phyloP scores from a whole-genome alignment of 2,888 invertebrate genomes.

The Brachyopa scutellaris region DNA sequence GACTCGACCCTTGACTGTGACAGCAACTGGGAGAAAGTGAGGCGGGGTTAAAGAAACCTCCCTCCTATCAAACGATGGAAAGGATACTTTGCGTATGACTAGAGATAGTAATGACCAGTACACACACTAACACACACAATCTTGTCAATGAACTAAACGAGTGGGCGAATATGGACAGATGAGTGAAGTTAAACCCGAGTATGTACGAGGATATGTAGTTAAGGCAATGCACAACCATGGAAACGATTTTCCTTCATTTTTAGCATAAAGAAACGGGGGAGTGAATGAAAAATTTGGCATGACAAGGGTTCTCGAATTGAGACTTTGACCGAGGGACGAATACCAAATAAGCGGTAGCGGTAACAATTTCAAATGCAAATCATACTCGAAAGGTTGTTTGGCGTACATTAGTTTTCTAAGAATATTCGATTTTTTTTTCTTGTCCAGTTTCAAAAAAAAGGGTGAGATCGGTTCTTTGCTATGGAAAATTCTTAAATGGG shows the following conservation, averaged over 20 bases:
- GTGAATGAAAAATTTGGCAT: slow-evolving; percentile 27
- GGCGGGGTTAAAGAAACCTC: not conserved
- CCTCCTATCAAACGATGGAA: slow-evolving; percentile 2
- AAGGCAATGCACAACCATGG: no score
- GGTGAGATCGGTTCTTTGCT: slow-evolving; percentile 21
- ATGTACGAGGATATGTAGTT: no score
- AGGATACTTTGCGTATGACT: slow-evolving; percentile 46
- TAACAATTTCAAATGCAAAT: slow-evolving; percentile 71
- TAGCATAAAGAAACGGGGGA: not conserved
- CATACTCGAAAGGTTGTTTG: slow-evolving; percentile 55
- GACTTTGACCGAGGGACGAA: slow-evolving; percentile 65
- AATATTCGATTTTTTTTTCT: slow-evolving; percentile 4
- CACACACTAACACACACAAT: slow-evolving; percentile 7
- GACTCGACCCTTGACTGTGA: slow-evolving; percentile 54
- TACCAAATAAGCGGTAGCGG: slow-evolving; percentile 55
- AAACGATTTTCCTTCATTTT: not conserved
- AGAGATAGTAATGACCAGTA: slow-evolving; percentile 47
- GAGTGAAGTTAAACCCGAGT: no score
- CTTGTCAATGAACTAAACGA: slow-evolving; percentile 34
- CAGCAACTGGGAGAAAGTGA: not conserved
- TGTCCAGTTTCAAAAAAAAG: slow-evolving; percentile 3
- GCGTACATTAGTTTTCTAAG: slow-evolving; percentile 27
- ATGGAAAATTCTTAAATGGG: slow-evolving; percentile 28
- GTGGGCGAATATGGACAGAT: slow-evolving; percentile 29
- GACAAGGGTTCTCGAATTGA: slow-evolving; percentile 59